Evolutionary conservation across 2,888 invertebrate species (phyloP), one percentile per base, ranked within the genome.

Genomic region (Mactromeris polynyma): DNA sequence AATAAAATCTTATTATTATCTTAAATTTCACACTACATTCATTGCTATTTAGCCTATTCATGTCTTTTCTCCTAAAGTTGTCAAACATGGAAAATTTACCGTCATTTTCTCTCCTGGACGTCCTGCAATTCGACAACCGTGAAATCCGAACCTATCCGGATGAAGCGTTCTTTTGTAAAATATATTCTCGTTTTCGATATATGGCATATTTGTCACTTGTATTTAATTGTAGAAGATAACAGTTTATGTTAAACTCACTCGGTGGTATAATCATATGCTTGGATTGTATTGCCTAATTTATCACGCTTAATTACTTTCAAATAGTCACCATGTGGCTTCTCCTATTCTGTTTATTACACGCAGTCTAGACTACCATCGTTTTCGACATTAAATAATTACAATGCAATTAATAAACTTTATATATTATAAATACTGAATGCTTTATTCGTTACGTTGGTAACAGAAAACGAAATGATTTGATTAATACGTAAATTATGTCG

Each of bases 81-180:
- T 73, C 73, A 73, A 58, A 36, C 73, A 33, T 36, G 85, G 82
- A 87, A 87, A 89, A 89, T 89, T 89, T 89, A 87, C 87, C 36
- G 42, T 84, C 78, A 87, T 85, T 87, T 89, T 87, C 87, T 86
- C 89, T 81, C 36, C 82, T 42, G 84, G 89, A 85, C 69, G 86
- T 79, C 78, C 78, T 36, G 19, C 42, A 78, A n/a, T 54, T 78
- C 77, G 36, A 84, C 84, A 84, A 78, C 77, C 42, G 19, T 77
- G 84, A 78, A 84, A 84, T 78, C 54, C 26, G 78, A 84, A 54
- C 33, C 84, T 19, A 46, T 31, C 33, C 84, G 31, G 38, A 19
- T 78, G 69, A 33, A 54, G 78, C 46, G 26, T 54, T 84, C 78
- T 80, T 85, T 89, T 89, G 89, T 89, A 83, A 80, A 69, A 85